Conservation (phyloP, 2,113 vertebrate species). For the Leptobrachium leishanense region DNA sequence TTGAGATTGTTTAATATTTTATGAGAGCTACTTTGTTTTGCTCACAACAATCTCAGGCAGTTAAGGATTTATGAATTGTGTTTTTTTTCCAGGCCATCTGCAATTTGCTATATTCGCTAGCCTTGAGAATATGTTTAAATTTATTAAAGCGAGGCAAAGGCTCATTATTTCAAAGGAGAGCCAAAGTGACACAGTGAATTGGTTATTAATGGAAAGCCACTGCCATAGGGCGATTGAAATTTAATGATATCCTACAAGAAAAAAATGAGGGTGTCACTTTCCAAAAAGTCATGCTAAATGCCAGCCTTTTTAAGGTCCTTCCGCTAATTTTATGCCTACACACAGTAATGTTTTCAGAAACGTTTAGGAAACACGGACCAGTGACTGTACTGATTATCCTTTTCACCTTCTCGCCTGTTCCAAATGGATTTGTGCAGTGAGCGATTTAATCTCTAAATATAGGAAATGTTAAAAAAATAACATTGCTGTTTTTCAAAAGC, state of each 20-base stretch:
- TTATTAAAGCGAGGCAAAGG: constrained; percentile 99
- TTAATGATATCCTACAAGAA: constrained; percentile 99
- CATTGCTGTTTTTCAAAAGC: constrained; percentile 87
- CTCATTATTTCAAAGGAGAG: constrained; percentile 99
- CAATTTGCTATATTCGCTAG: constrained; percentile 89
- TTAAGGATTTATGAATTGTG: constrained; percentile 99
- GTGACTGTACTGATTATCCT: constrained; percentile 99
- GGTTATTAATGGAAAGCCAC: constrained; percentile 99
- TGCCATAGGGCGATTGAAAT: constrained; percentile 99
- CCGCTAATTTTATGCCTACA: constrained; percentile 99
- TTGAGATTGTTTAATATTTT: constrained; percentile 88
- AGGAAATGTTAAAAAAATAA: constrained; percentile 96
- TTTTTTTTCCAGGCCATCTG: constrained; percentile 82
- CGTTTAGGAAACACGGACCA: constrained; percentile 99
- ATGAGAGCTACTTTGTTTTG: constrained; percentile 92
- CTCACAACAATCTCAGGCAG: constrained; percentile 89
- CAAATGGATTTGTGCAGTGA: constrained; percentile 99
- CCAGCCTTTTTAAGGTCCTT: constrained; percentile 99
- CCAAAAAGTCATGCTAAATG: constrained; percentile 99
- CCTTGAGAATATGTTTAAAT: constrained; percentile 99
- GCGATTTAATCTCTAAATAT: constrained; percentile 99
- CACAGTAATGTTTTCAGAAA: constrained; percentile 99
- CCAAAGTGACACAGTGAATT: constrained; percentile 97
- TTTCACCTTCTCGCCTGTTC: constrained; percentile 97
- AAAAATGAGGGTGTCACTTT: constrained; percentile 99